Conservation (phyloP, 2,888 invertebrate genomes). For the Steinernema scapterisci region DNA sequence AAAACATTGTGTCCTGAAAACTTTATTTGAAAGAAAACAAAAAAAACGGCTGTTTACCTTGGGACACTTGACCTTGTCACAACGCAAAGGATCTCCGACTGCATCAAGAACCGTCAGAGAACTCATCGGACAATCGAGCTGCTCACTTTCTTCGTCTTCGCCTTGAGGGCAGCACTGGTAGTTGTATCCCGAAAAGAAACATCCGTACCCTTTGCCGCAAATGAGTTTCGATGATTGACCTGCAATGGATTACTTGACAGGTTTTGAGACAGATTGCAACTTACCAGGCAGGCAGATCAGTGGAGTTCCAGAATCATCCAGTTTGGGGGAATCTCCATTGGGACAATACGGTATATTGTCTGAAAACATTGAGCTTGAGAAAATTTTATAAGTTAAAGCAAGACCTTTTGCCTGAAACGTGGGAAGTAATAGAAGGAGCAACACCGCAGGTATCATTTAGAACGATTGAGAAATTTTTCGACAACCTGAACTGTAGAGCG, state of each 20-base stretch:
- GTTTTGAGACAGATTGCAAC: neutral
- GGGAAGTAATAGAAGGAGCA: neutral
- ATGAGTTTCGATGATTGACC: constrained; percentile 53
- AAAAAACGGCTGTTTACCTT: constrained; percentile 22
- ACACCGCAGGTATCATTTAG: neutral
- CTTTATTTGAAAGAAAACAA: neutral
- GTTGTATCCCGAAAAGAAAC: constrained; percentile 66
- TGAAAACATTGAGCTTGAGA: neutral
- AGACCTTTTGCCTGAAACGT: neutral
- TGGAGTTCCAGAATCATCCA: constrained; percentile 47
- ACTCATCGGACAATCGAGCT: constrained; percentile 43
- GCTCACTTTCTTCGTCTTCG: constrained; percentile 55
- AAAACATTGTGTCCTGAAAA: constrained; percentile 43
- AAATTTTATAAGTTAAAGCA: neutral
- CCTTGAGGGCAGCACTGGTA: constrained; percentile 65
- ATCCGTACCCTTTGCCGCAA: constrained; percentile 61
- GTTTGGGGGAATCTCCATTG: constrained; percentile 58
- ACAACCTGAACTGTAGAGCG: neutral
- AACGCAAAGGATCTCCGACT: constrained; percentile 39
- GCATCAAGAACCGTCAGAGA: constrained; percentile 46
- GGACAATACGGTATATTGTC: constrained; percentile 48
- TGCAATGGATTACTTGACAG: too few relatives aligned
- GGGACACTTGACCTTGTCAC: constrained; percentile 37
- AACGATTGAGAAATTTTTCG: neutral
- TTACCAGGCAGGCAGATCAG: constrained; percentile 64